Evolutionary conservation across 1,140 invertebrate genomes (phyloP).

Genomic region (Elysia chlorotica): DNA sequence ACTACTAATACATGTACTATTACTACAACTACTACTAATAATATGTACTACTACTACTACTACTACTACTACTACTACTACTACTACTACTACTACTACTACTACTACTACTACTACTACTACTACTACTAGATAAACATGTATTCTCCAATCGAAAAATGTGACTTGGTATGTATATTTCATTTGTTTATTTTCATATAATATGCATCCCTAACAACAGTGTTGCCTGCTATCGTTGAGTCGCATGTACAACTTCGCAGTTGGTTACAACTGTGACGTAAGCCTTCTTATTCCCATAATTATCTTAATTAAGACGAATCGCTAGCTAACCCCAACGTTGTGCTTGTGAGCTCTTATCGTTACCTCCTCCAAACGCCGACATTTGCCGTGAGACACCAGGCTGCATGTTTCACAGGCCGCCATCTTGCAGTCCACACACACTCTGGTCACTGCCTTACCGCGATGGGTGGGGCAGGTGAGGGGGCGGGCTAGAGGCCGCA

Average conservation of each 20-base stretch:
- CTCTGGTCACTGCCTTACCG: slow-evolving; percentile 14
- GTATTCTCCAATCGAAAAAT: neutral
- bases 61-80: slow-evolving; percentile 19
- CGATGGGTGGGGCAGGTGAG: slow-evolving; percentile 3
- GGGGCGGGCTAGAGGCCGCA: neutral
- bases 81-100: slow-evolving; percentile 11
- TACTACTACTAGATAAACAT: neutral
- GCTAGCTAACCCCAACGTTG: no score
- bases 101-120: slow-evolving; percentile 13
- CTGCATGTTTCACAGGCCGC: slow-evolving; percentile 24
- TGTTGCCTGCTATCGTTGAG: no score
- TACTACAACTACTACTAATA: slow-evolving; percentile 4
- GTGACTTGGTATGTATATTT: no score
- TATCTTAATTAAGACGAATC: no score
- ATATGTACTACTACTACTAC: slow-evolving; percentile 5
- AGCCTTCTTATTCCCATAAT: no score
- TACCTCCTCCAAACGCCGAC: slow-evolving; percentile 16
- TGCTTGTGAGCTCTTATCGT: no score
- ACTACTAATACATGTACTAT: neutral
- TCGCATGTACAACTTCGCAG: no score
- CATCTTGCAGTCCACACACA: slow-evolving; percentile 27
- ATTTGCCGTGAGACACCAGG: slow-evolving; percentile 2
- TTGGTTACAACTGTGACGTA: no score
- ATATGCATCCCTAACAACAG: no score
- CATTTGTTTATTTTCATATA: no score